These are phyloP conservation scores for Drosophila sordidapex DNA, from an alignment of 2,888 invertebrate species.

Conservation along the genomic window DNA sequence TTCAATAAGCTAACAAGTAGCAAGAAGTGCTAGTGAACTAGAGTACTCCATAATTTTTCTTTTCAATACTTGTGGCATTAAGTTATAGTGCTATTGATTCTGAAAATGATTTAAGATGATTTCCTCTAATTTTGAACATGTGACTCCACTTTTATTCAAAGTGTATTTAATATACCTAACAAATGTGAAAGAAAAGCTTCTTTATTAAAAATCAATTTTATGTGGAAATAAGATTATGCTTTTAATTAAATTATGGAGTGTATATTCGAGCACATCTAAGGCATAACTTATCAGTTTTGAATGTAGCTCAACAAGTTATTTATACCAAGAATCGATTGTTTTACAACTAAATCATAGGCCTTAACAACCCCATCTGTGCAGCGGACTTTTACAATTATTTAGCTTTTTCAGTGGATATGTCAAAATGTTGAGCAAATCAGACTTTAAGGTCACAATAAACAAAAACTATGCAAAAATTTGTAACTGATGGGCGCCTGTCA, in stretches of 20 bases:
- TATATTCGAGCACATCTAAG: not conserved
- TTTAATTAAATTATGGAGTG: too few species aligned
- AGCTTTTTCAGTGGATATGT: constrained; percentile 49
- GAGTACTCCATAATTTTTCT: not conserved
- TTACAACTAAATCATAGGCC: not conserved
- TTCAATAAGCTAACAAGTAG: constrained; percentile 26
- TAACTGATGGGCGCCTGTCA: constrained; percentile 58
- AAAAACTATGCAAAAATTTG: constrained; percentile 37
- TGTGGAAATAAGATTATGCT: too few species aligned
- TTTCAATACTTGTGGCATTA: not conserved
- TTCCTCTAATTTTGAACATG: too few species aligned
- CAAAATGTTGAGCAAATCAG: constrained; percentile 59
- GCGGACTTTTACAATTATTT: constrained; percentile 17
- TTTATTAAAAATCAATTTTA: too few species aligned
- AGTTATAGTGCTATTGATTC: not conserved
- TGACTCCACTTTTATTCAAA: not conserved
- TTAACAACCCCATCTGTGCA: not conserved
- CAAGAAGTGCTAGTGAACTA: not conserved
- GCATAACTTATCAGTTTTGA: not conserved
- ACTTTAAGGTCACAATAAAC: constrained; percentile 43
- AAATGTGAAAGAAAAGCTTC: too few species aligned
- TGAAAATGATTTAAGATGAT: not conserved
- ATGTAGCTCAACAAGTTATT: not conserved
- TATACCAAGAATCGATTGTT: not conserved
- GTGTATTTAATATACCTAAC: not conserved